These are phyloP conservation scores for Macquaria australasica DNA, from an alignment of 2,113 vertebrate genomes.

Conservation along the genomic window DNA sequence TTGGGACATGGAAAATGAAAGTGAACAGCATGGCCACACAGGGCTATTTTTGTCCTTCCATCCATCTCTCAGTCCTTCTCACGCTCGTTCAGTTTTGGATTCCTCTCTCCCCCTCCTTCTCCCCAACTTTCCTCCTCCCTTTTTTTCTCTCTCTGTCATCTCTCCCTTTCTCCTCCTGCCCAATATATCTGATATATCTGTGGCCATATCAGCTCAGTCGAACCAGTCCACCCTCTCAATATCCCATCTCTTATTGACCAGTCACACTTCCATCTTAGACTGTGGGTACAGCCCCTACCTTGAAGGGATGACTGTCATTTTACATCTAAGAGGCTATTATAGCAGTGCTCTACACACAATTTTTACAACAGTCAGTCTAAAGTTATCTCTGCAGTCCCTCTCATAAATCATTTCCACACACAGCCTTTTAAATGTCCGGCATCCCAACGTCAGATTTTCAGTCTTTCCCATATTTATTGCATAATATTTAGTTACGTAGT, in stretches of 20 bases:
- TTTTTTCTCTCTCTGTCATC: constrained; percentile 25
- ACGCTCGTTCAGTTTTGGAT: constrained; percentile 50
- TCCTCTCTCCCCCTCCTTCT: constrained; percentile 14
- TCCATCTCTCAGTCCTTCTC: constrained; percentile 70
- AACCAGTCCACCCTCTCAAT: constrained; percentile 34
- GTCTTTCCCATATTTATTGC: constrained; percentile 37
- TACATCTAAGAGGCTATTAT: constrained; percentile 57
- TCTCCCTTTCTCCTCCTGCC: constrained; percentile 21
- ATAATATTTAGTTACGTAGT: constrained; percentile 42
- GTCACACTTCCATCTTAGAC: constrained; percentile 45
- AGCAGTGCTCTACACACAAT: constrained; percentile 38
- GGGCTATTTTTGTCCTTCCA: constrained; percentile 77
- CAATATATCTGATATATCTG: constrained; percentile 33
- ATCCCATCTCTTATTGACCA: constrained; percentile 38
- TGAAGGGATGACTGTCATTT: constrained; percentile 63
- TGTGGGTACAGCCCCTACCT: constrained; percentile 33
- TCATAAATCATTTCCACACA: constrained; percentile 41
- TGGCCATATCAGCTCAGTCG: constrained; percentile 31
- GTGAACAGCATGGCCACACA: constrained; percentile 72
- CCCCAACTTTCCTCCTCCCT: constrained; percentile 29
- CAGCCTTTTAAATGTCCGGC: constrained; percentile 35
- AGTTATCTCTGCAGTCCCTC: constrained; percentile 36
- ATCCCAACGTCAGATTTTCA: constrained; percentile 19
- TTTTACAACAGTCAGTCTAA: constrained; percentile 47
- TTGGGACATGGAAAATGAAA: constrained; percentile 76